phyloP scores from a whole-genome alignment of 2,113 vertebrate genomes.

The Spilogale gracilis region DNA sequence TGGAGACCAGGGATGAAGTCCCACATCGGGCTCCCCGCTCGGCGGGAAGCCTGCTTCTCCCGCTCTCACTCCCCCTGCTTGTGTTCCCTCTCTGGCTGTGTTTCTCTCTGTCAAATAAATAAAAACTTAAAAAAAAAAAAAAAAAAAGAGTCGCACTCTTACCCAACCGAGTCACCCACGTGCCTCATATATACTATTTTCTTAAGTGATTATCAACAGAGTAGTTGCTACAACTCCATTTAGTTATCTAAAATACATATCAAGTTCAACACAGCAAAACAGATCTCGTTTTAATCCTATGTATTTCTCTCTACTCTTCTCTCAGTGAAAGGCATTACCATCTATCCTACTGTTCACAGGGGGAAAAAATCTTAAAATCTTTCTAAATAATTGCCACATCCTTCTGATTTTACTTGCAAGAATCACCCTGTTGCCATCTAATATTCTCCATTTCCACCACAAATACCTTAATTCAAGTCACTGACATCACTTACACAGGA shows the following conservation, averaged over 20 bases:
- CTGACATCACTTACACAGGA: neutral
- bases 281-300: neutral
- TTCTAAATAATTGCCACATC: neutral
- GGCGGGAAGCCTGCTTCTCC: too few relatives aligned
- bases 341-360: neutral
- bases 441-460: neutral
- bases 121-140: too few relatives aligned
- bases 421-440: neutral
- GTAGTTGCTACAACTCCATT: neutral
- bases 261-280: neutral
- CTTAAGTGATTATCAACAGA: neutral
- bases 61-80: too few relatives aligned
- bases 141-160: neutral
- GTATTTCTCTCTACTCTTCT: neutral
- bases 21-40: too few relatives aligned
- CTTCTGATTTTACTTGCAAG: neutral
- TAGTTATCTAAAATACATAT: neutral
- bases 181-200: neutral
- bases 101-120: too few relatives aligned
- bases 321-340: neutral
- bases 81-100: too few relatives aligned
- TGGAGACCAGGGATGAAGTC: too few relatives aligned
- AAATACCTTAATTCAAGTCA: neutral
- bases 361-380: neutral
- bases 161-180: neutral